Evolutionary conservation across 2,113 vertebrate species (phyloP).

Genomic region (Pelecanus crispus): DNA sequence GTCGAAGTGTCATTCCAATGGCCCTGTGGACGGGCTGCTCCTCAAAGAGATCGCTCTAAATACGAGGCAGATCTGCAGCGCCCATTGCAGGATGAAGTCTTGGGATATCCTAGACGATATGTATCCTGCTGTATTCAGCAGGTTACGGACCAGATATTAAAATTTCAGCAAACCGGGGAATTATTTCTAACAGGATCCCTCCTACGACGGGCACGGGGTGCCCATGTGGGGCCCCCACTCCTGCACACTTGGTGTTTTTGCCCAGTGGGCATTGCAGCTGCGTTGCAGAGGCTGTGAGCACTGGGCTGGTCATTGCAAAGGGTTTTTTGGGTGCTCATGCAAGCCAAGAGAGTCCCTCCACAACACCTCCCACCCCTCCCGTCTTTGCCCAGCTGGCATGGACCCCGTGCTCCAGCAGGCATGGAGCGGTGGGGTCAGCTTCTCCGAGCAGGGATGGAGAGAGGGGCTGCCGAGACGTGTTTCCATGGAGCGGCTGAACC

Average conservation of each 20-base stretch:
- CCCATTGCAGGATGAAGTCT: fast-evolving
- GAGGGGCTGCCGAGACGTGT: neutral
- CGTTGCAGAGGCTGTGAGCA: neutral
- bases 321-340: neutral
- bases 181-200: neutral
- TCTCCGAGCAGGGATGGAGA: neutral
- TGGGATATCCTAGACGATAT: neutral
- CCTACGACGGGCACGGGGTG: fast-evolving
- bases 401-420: fast-evolving
- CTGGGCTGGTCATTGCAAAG: neutral
- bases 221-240: fast-evolving
- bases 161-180: neutral
- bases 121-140: neutral
- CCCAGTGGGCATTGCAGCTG: neutral
- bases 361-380: neutral
- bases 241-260: fast-evolving
- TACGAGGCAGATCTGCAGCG: neutral
- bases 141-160: neutral
- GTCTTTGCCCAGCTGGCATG: neutral
- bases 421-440: neutral
- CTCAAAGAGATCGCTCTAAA: neutral
- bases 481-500: neutral
- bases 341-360: neutral
- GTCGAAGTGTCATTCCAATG: neutral
- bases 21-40: neutral